Base-by-base conservation (phyloP, 2,113 vertebrate species). In the Corythornis vintsioides region DNA sequence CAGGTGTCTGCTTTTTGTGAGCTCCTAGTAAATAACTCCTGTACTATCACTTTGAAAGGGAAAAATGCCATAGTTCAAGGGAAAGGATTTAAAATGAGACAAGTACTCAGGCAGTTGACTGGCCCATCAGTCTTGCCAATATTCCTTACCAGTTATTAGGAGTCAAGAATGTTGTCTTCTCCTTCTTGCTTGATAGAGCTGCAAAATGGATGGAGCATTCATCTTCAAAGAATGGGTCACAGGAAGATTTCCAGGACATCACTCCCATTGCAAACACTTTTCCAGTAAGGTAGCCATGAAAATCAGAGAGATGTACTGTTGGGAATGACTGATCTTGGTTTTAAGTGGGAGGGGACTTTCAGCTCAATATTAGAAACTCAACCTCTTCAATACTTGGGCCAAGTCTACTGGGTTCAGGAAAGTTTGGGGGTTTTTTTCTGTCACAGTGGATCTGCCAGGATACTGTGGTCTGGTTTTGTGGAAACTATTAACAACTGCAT, bases 21-120 rank as follows among this genome's bases (percentile, higher is more conserved):
- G 64, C 73, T 88, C 64, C 88, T 71, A 71, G 90, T 71, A 93
- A 93, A 72, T 75, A 87, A 72, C 35, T 65, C 56, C 61, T 87
- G 24, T 73, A 65, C 9, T 4, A 67, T 53, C 61, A 75, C 56
- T 90, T 80, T 52, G 53, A 77, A 89, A 91, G 60, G 42, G 31
- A 56, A 92, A 92, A 83, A 92, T 35, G 53, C 18, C 28, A 7
- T 48, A 48, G 90, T 67, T 94, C 28, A 86, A 59, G 64, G 33
- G 73, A 67, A 83, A 66, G n/a, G 43, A 33, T 90, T 91, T 86
- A 57, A 88, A 93, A 80, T 76, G 13, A 94, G 38, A 42, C 19
- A 43, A 52, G 22, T 63, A 88, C 18, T 57, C 73, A 80, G 48
- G 29, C 31, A 29, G 18, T 78, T 60, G 60, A 29, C 26, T 45